phyloP scores from a whole-genome alignment of 1,140 invertebrate species.

The Drosophila nigromelanica region DNA sequence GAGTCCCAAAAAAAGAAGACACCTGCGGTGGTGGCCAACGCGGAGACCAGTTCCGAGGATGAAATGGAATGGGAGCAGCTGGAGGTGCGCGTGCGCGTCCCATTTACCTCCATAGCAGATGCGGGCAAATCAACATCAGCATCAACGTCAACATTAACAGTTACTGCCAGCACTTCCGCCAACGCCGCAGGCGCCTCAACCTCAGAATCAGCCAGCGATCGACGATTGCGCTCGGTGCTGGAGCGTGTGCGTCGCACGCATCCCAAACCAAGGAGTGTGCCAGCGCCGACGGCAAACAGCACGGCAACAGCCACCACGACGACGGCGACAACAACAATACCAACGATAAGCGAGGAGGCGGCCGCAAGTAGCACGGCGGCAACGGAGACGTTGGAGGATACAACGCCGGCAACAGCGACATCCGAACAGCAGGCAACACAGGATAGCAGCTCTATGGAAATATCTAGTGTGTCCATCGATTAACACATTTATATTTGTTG shows the following conservation, averaged over 20 bases:
- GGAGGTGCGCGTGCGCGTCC: slow-evolving; percentile 52
- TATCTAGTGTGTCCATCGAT: slow-evolving; percentile 76
- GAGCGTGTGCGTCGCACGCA: slow-evolving; percentile 55
- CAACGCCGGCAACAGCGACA: slow-evolving; percentile 5
- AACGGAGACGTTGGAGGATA: slow-evolving; percentile 2
- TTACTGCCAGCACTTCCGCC: slow-evolving; percentile 5
- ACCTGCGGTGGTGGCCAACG: slow-evolving; percentile 47
- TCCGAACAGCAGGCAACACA: slow-evolving; percentile 53
- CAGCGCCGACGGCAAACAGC: slow-evolving; percentile 13
- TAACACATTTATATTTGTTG: slow-evolving; percentile 17
- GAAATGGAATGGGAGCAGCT: slow-evolving; percentile 79
- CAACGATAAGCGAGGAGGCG: slow-evolving; percentile 26
- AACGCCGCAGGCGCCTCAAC: slow-evolving; percentile 10
- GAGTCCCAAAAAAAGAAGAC: slow-evolving; percentile 61
- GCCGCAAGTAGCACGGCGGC: slow-evolving; percentile 15
- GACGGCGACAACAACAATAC: slow-evolving; percentile 12
- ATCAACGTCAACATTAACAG: slow-evolving; percentile 14
- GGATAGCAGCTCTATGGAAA: slow-evolving; percentile 74
- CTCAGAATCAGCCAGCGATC: slow-evolving; percentile 7
- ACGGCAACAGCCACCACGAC: slow-evolving; percentile 17
- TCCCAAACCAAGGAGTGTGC: slow-evolving; percentile 20
- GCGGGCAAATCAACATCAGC: slow-evolving; percentile 6
- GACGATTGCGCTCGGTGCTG: slow-evolving; percentile 14
- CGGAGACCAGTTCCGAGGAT: slow-evolving; percentile 76
- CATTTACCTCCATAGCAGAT: slow-evolving; percentile 26